Evolutionary conservation across 2,888 invertebrate genomes (phyloP), one percentile per base, ranked within the genome.

Genomic region (Acleris emargana): DNA sequence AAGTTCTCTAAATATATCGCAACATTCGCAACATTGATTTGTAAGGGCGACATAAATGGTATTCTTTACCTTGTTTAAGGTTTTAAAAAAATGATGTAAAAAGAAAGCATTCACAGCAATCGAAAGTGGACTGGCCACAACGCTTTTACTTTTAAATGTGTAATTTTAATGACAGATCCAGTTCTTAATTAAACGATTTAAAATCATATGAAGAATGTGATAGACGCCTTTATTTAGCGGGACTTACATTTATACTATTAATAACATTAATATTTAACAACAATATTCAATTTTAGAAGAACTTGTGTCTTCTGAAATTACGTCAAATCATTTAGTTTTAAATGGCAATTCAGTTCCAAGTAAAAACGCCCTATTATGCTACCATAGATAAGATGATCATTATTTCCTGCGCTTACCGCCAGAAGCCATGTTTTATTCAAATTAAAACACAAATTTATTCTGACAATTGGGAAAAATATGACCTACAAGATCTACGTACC

Each of bases 111-210:
- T 58, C 32, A 62, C 49, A 53, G 59, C 20, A 22, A 60, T 62
- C 50, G 70, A 71, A 71, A 71, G 70, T 64, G 63, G 68, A 62
- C 55, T 57, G 61, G 53, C 58, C n/a, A 52, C 60, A 18, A 63
- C 45, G 60, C 67, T 71, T 68, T 69, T 71, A 71, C 68, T 60
- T 55, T 53, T 62, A 54, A 67, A 53, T 54, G 43, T 62, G 9
- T 38, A 52, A 59, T 58, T 62, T 67, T 67, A 51, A 61, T 22
- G 50, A 45, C 45, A 54, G 52, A 49, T 58, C 58, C 62, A 64
- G 64, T 67, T 67, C 38, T 72, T 74, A 67, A 67, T 60, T 69
- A 60, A 60, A 51, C 55, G 17, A 64, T 71, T 72, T 61, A 64
- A 71, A 73, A 64, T 45, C 63, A 59, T 58, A 58, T 47, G 25